Base-by-base conservation (phyloP, 2,888 invertebrate species). In the Leptinotarsa juncta region DNA sequence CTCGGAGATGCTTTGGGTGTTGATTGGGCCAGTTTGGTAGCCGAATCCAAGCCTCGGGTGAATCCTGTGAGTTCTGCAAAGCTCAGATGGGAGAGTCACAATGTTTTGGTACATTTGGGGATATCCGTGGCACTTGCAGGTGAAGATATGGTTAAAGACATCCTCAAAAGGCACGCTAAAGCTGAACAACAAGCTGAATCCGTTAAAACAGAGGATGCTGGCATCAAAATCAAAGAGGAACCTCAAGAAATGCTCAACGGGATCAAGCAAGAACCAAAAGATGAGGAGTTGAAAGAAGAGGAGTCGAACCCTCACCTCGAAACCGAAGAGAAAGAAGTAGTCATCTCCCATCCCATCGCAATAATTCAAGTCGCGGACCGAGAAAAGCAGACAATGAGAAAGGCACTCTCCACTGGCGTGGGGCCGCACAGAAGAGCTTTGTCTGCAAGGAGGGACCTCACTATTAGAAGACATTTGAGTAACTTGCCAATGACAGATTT, bases 1-100 rank as follows among this genome's bases (percentile, higher is more conserved):
- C 91, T 97, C 77, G 96, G 96, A 5, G 97, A 97, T 88, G 96
- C 96, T n/a, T 88, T 97, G 48, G 97, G 97, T n/a, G 97, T 97
- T 1, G 97, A 97, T 88, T 97, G 97, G 97, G 94, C 96, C 15
- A 96, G 96, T 85, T 89, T 97, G 65, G 94, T 96, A 0, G 94
- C 94, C 3, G 95, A 96, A 87, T 94, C 94, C 5, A 90, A 91
- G 51, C 90, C 90, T 1, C 89, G 90, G 60, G 81, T 84, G 1
- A 88, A 88, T 80, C 90, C 90, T 77, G 86, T 87, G n/a, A 89
- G 90, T 10, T 87, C 87, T 12, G 90, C 94, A 1, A 92, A 96
- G 77, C 92, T 94, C 79, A 92, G 94, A 60, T 97, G 96, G 94
- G 93, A 93, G 81, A 93, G 95, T 5, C 93, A 93, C 86, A 92